Base-by-base conservation (phyloP, 2,797 vertebrate species). In the Pipistrellus pipistrellus region DNA sequence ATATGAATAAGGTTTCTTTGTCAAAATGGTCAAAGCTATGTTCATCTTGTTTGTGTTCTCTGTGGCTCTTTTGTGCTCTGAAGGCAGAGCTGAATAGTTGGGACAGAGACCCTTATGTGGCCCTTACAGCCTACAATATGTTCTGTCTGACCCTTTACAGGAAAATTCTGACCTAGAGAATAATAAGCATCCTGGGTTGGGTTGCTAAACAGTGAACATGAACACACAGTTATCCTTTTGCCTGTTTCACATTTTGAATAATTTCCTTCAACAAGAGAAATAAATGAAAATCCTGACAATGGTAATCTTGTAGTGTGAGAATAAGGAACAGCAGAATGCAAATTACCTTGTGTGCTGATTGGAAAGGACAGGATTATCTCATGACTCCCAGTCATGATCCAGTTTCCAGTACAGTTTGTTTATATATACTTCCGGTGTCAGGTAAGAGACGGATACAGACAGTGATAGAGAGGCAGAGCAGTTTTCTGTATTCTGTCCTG, bases 261-360 rank as follows among this genome's bases (percentile, higher is more conserved):
- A 57, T 81, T 76, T 93, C 13, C 72, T 51, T 87, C 53, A 94
- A 55, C 21, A 55, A 81, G 32, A 57, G 27, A 89, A 73, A 69
- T 17, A 10, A 85, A 53, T 59, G 21, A 12, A 78, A 48, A 41
- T 48, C 35, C 59, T 46, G 38, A 77, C 23, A 35, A 27, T 62
- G 51, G 35, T 57, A 73, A 35, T 80, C n/a, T 86, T 78, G 7
- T 32, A 55, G 44, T 14, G 8, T 62, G 44, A 85, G 41, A 57
- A 92, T 53, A 64, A 27, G 30, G 51, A 68, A 53, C 0, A 85
- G 32, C 18, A 64, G 62, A 75, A 41, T 17, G 35, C 48, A 78
- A 11, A 15, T 75, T 81, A 59, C 27, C n/a, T 53, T 57, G 25
- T 48, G 1, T 88, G 44, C 17, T 66, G 20, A 35, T 78, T 20